Base-by-base conservation (phyloP, 2,888 invertebrate genomes). In the Aporophyla lueneburgensis region DNA sequence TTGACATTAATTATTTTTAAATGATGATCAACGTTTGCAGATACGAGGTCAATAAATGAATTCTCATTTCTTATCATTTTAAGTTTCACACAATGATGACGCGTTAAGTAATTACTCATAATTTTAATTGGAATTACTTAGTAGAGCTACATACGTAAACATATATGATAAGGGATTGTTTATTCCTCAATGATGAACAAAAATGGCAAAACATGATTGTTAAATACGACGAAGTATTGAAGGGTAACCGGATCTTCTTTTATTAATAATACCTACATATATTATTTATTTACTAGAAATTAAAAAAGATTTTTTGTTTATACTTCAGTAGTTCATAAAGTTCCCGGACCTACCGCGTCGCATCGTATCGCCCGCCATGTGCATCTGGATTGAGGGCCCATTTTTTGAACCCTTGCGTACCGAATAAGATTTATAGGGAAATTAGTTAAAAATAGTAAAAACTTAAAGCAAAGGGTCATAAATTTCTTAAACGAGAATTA, bases 111-210 rank as follows among this genome's bases (percentile, higher is more conserved):
- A 56, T 56, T 54, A 69, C 24, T 65, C n/a, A 77, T 21, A 65
- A n/a, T 51, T 63, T 66, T 83, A 71, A 84, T 71, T 68, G 49
- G 33, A 51, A 62, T 59, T 33, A 33, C 33, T 33, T 33, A 27
- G 14, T 69, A 24, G 21, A 21, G 33, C 27, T 40, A 68, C 40
- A 49, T 59, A 82, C 40, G 68, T 49, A 76, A 76, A 83, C 27
- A 83, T 1, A 46, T 43, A 21, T 6, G 80, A 83, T 78, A 83
- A 40, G 21, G 12, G 61, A 53, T n/a, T 61, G 24, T 70, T 77
- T 79, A 80, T 33, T 19, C 6, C n/a, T 51, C 14, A 66, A 56
- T 14, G 49, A 0, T 61, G 19, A 65, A 62, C 51, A 59, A 49
- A 56, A 54, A 71, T 65, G 12, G 54, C 21, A 16, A 56, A n/a